A percentile compares a stretch with the other conserved stretches of the same genome.
Conservation (phyloP, 2,797 vertebrate species). For the Brotula barbata region DNA sequence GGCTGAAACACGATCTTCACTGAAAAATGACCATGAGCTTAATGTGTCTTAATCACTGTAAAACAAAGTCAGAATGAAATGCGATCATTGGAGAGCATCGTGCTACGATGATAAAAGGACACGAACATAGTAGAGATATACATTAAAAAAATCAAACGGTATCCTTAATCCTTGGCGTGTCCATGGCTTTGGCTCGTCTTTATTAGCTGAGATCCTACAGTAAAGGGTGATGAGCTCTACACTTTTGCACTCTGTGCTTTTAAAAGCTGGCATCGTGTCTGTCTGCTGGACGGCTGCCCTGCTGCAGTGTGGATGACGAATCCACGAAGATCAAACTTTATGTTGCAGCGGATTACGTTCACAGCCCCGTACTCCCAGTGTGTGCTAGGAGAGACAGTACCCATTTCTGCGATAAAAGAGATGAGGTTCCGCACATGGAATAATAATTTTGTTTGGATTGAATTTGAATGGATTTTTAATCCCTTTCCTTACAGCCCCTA, state of each 20-base stretch:
- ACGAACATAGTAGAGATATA: neutral
- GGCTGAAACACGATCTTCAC: no score
- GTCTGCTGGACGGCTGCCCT: slow-evolving; percentile 30
- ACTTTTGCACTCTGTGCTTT: slow-evolving; percentile 29
- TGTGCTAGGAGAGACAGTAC: slow-evolving; percentile 6
- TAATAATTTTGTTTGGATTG: slow-evolving; percentile 8
- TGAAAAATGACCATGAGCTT: no score
- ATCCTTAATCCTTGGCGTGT: neutral
- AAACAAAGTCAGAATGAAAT: slow-evolving; percentile 4
- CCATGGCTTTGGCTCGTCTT: neutral
- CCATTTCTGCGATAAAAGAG: neutral
- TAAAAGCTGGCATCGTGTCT: slow-evolving; percentile 42
- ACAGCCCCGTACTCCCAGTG: slow-evolving; percentile 20
- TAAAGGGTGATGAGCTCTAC: slow-evolving; percentile 38
- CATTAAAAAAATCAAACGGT: neutral
- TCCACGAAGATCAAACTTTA: slow-evolving; percentile 44
- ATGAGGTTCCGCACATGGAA: neutral
- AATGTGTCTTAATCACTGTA: no score
- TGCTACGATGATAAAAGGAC: neutral
- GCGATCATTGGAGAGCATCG: neutral
- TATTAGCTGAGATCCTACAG: slow-evolving; percentile 18
- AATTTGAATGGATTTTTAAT: neutral
- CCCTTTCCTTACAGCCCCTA: neutral
- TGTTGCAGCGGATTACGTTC: slow-evolving; percentile 21
- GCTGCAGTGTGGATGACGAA: slow-evolving; percentile 39